phyloP scores from a whole-genome alignment of 1,140 invertebrate species.

The Drosophila varians region DNA sequence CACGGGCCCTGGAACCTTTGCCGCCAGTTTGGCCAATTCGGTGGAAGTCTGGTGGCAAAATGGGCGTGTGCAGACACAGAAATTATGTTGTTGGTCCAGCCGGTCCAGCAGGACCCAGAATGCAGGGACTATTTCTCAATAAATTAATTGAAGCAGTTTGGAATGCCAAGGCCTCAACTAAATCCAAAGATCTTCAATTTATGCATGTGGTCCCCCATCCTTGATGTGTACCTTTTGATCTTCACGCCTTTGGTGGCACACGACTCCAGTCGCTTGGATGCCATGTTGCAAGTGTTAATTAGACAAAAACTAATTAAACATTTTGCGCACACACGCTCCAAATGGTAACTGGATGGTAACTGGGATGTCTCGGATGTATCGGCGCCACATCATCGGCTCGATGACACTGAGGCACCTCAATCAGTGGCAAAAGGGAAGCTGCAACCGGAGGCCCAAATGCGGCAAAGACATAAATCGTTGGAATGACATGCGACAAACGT shows the following conservation, averaged over 20 bases:
- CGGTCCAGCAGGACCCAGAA: neutral
- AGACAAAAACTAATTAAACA: constrained; percentile 78
- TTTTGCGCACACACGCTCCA: constrained; percentile 65
- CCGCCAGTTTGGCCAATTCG: neutral
- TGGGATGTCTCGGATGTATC: neutral
- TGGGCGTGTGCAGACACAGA: constrained; percentile 58
- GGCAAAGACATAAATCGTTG: constrained; percentile 77
- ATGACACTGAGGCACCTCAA: constrained; percentile 38
- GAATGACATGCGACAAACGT: constrained; percentile 79
- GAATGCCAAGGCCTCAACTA: neutral
- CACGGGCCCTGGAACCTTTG: neutral
- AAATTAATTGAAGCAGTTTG: neutral
- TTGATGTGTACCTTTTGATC: constrained; percentile 53
- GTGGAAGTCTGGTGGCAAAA: constrained; percentile 51
- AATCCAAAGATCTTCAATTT: neutral
- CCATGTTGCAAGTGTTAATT: constrained; percentile 73
- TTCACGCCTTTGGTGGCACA: constrained; percentile 73
- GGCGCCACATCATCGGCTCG: constrained; percentile 27
- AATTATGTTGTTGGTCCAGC: constrained; percentile 62
- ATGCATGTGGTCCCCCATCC: neutral
- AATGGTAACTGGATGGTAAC: constrained; percentile 3
- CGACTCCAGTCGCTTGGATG: constrained; percentile 51
- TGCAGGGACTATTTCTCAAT: neutral
- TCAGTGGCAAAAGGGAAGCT: constrained; percentile 7
- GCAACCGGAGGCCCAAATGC: constrained; percentile 55